These are phyloP conservation scores for Callospermophilus lateralis DNA, from an alignment of 2,113 vertebrate species.

Conservation along the genomic window DNA sequence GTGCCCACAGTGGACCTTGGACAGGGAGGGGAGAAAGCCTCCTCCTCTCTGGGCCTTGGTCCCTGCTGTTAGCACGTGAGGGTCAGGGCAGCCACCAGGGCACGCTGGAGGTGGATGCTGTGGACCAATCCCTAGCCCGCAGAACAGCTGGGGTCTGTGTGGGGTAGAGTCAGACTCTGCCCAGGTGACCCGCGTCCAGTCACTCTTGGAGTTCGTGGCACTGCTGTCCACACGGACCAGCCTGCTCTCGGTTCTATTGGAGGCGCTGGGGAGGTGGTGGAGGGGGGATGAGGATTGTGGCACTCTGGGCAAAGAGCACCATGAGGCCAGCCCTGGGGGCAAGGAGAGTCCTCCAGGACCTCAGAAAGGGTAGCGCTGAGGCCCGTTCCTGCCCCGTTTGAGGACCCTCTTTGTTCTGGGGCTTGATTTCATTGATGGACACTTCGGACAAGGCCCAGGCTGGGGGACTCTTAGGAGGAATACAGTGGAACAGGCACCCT, in stretches of 20 bases:
- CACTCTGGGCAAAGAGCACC: rapidly evolving
- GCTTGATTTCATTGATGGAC: neutral
- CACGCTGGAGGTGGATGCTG: neutral
- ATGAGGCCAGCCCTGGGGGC: rapidly evolving
- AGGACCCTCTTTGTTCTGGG: neutral
- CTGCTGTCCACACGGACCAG: neutral
- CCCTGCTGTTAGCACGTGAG: neutral
- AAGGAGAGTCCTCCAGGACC: too few species aligned
- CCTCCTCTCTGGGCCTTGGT: neutral
- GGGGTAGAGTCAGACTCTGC: too few species aligned
- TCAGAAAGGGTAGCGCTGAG: too few species aligned
- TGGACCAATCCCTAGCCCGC: neutral
- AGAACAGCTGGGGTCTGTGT: rapidly evolving
- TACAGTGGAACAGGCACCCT: rapidly evolving
- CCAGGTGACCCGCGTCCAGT: neutral
- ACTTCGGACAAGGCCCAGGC: neutral
- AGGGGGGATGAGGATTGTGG: neutral
- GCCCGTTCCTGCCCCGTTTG: neutral
- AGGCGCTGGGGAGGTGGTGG: neutral
- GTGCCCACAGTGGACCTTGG: too few species aligned
- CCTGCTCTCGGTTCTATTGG: neutral
- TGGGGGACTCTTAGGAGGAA: neutral
- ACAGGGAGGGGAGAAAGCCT: rapidly evolving
- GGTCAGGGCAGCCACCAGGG: neutral
- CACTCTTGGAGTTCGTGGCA: neutral